Base-by-base conservation (phyloP, 2,888 invertebrate species). In the Drosophila kanekoi region DNA sequence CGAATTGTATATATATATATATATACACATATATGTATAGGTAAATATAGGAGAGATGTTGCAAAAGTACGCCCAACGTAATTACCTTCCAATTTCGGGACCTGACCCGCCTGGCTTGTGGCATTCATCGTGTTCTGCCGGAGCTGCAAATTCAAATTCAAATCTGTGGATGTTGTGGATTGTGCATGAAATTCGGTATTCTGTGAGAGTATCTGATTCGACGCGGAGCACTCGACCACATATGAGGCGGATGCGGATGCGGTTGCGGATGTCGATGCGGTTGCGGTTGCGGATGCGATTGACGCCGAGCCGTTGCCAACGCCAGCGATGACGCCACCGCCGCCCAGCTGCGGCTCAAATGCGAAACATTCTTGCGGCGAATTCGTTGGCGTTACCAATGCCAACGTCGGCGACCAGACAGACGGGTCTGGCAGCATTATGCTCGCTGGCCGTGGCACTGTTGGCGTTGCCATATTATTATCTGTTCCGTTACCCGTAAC, bases 131-230 rank as follows among this genome's bases (percentile, higher is more conserved):
- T 79, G 61, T 80, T 89, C 72, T 78, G 88, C 13, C 89, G 69
- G 67, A 83, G 77, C 86, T 85, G 85, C 86, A 85, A 89, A 89
- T 89, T 85, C 77, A 85, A 89, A 85, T 85, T 85, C 86, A 85
- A 85, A 87, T 85, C 89, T 81, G 89, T 86, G 76, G 84, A 72
- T 79, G 75, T 77, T 76, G 75, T 82, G 68, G 87, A 86, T 64
- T 79, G 87, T 47, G 81, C 85, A 77, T 81, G 89, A 62, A 87
- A 85, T 72, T 77, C 80, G 69, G 73, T 74, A 40, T 71, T 76
- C 63, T 76, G 77, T 60, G 79, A 77, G 51, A 79, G 79, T 44
- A 77, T 71, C 44, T 65, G 82, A 40, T 81, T 88, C 33, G 87
- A 89, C 16, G 79, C 38, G 2, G 86, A 79, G 56, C 87, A 85